These are phyloP conservation scores for Prorops nasuta DNA, from an alignment of 1,140 invertebrate species.

Conservation along the genomic window DNA sequence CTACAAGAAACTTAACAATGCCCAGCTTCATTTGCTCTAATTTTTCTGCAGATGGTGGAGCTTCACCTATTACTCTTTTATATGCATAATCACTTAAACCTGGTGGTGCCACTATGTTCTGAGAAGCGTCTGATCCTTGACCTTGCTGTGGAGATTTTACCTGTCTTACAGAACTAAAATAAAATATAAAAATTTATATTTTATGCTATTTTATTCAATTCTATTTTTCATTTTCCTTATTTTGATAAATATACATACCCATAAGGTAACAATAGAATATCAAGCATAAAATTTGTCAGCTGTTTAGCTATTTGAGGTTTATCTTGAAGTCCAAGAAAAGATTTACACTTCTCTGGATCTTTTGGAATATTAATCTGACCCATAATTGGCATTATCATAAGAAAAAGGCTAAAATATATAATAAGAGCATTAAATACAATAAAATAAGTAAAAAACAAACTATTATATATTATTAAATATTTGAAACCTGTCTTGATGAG, in stretches of 20 bases:
- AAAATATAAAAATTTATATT: slow-evolving; percentile 10
- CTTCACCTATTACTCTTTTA: slow-evolving; percentile 77
- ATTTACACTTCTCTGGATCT: slow-evolving; percentile 63
- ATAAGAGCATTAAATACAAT: background rate
- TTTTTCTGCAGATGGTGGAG: slow-evolving; percentile 74
- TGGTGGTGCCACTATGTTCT: slow-evolving; percentile 64
- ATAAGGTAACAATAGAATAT: slow-evolving; percentile 83
- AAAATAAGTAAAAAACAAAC: slow-evolving; percentile 1
- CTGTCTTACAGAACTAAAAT: slow-evolving; percentile 32
- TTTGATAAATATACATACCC: slow-evolving; percentile 60
- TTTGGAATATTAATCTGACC: slow-evolving; percentile 69
- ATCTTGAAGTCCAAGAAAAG: slow-evolving; percentile 61
- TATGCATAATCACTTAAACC: slow-evolving; percentile 78
- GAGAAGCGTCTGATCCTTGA: slow-evolving; percentile 47
- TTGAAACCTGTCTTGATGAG: slow-evolving; percentile 80
- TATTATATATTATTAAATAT: slow-evolving; percentile 24
- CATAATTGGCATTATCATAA: slow-evolving; percentile 78
- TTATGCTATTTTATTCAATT: slow-evolving; percentile 4
- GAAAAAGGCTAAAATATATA: slow-evolving; percentile 64
- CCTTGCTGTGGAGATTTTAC: slow-evolving; percentile 38
- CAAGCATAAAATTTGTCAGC: slow-evolving; percentile 76
- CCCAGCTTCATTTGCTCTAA: slow-evolving; percentile 78
- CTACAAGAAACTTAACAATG: slow-evolving; percentile 78
- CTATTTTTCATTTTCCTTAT: slow-evolving; percentile 2
- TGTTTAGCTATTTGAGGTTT: slow-evolving; percentile 66